Evolutionary conservation across 1,140 invertebrate species (phyloP), one percentile per base, ranked within the genome.

Genomic region (Drosophila punjabiensis): DNA sequence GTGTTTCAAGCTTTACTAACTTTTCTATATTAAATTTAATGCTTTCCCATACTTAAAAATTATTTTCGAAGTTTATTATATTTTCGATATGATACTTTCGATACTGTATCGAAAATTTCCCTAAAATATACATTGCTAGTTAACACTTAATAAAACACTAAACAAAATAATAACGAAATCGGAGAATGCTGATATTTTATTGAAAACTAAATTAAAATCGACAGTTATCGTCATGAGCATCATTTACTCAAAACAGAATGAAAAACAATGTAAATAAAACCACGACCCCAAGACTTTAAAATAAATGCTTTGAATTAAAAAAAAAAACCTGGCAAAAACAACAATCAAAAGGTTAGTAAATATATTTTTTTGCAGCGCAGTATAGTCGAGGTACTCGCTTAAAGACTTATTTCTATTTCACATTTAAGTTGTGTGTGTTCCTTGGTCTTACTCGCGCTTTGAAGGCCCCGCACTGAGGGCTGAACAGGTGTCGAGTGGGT

Each of bases 381-480:
- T 62, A 18, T 30, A 4, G 16, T 64, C 20, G 30, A 2, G 9
- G 4, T 16, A 18, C 39, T 18, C 16, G n/a, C 16, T 30, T 30
- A 32, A 45, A 61, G 16, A 20, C 37, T n/a, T 5, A 4, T 30
- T 45, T 33, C 10, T 47, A 35, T 30, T 50, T 69, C 62, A 55
- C 69, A 60, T 87, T 83, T 83, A 83, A 83, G 76, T 65, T 81
- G 81, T 84, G 81, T 84, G 77, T 73, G 78, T 76, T 47, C 37
- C 52, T 64, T 39, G 35, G 32, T 50, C 47, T 53, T 43, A 37
- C 35, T 52, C n/a, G 33, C 58, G 74, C 64, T 79, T 79, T 70
- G 75, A 78, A 67, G 58, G 24, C 71, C 37, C 47, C 69, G 47
- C 63, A 9, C 13, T 6, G 35, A 55, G 48, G 48, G 24, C n/a